Percentiles rank a stretch among this genome's conserved stretches.
Conservation (phyloP, 1,140 invertebrate species). For the Ctenoplectra terminalis region DNA sequence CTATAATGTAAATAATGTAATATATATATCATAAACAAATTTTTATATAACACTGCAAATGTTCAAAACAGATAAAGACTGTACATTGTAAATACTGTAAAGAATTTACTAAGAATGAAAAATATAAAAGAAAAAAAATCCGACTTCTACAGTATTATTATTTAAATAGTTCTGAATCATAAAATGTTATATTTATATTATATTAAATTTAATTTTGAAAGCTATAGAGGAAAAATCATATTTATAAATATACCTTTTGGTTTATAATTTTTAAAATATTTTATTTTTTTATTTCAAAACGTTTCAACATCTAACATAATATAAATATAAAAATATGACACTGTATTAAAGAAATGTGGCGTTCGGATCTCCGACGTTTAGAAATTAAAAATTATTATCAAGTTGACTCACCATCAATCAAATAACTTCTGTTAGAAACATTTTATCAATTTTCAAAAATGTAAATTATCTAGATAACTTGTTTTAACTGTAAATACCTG, state of each 20-base stretch:
- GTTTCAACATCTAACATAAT: slow-evolving; percentile 9
- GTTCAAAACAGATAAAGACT: background rate
- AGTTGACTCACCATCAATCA: background rate
- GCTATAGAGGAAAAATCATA: background rate
- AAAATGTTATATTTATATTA: slow-evolving; percentile 4
- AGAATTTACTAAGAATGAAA: background rate
- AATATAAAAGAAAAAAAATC: too few relatives aligned
- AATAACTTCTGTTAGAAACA: slow-evolving; percentile 4
- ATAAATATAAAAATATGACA: slow-evolving; percentile 33
- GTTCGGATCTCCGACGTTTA: background rate
- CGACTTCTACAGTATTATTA: too few relatives aligned
- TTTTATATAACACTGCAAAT: slow-evolving; percentile 9
- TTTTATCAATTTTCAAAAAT: background rate
- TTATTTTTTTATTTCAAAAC: slow-evolving; percentile 15
- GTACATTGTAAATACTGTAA: slow-evolving; percentile 11
- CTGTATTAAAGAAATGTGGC: background rate
- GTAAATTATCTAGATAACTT: background rate
- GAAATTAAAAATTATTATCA: background rate
- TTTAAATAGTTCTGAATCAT: background rate
- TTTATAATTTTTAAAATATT: background rate
- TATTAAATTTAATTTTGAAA: background rate
- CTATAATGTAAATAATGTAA: background rate
- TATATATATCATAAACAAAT: background rate
- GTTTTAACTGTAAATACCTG: background rate
- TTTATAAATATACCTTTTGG: background rate